These are phyloP conservation scores for Lamproptera curius DNA, from an alignment of 2,888 invertebrate species.

Conservation along the genomic window DNA sequence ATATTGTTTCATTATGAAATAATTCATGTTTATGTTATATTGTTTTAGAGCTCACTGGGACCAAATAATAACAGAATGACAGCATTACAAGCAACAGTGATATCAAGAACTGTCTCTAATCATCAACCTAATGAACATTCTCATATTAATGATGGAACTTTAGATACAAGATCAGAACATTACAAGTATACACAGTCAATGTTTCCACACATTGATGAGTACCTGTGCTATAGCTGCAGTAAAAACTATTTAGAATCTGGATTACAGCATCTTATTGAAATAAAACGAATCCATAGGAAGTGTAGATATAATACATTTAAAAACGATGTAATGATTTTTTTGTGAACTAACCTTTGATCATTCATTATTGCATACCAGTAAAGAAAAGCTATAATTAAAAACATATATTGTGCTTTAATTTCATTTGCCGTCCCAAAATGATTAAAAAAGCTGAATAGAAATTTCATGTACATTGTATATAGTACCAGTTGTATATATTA, in stretches of 20 bases:
- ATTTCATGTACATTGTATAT: too few relatives aligned
- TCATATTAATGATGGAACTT: background rate
- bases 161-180: constrained; percentile 12
- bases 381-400: too few relatives aligned
- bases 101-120: constrained; percentile 70
- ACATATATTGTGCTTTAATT: too few relatives aligned
- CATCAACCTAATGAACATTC: constrained; percentile 23
- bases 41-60: constrained; percentile 72
- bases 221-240: constrained; percentile 62
- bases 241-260: constrained; percentile 52
- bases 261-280: constrained; percentile 7
- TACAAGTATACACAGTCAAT: constrained; percentile 31
- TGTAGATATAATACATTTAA: too few relatives aligned
- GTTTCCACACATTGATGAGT: constrained; percentile 50
- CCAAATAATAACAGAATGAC: constrained; percentile 55
- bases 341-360: too few relatives aligned
- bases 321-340: background rate
- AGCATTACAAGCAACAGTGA: constrained; percentile 79
- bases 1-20: background rate
- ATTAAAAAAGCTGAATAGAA: too few relatives aligned
- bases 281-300: background rate
- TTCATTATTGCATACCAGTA: too few relatives aligned
- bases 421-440: too few relatives aligned
- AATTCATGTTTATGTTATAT: constrained; percentile 22
- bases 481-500: too few relatives aligned